Evolutionary conservation across 2,113 vertebrate genomes (phyloP).

Genomic region (Perca schrenkii): DNA sequence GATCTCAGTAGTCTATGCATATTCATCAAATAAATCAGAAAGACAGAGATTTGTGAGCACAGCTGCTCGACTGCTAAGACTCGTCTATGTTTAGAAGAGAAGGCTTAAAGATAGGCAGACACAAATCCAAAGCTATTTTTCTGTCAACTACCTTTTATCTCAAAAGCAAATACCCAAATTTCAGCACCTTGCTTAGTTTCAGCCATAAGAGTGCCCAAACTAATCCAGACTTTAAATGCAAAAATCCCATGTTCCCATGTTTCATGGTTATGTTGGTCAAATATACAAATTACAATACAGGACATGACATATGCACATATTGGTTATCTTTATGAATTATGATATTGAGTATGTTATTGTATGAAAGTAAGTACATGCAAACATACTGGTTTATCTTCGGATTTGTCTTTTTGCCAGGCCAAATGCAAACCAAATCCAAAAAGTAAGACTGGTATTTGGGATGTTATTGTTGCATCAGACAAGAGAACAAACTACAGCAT

Average conservation of each 20-base stretch:
- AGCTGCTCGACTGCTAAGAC: conserved; percentile 36
- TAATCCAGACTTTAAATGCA: conserved; percentile 1
- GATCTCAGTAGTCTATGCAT: conserved; percentile 53
- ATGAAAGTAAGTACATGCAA: neutral
- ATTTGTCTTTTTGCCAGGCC: neutral
- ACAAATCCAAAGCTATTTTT: conserved; percentile 40
- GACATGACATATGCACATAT: neutral
- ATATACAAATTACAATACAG: neutral
- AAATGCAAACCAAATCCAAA: neutral
- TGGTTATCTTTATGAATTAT: neutral
- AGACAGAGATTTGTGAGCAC: conserved; percentile 26
- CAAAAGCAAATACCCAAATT: conserved; percentile 11
- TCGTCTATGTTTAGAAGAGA: conserved; percentile 16
- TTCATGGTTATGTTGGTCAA: neutral
- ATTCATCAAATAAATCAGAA: conserved; percentile 52
- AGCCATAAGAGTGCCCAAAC: neutral
- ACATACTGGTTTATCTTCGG: neutral
- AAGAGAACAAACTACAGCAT: neutral
- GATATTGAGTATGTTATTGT: neutral
- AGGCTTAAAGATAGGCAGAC: conserved; percentile 7
- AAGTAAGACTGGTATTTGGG: neutral
- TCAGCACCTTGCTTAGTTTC: neutral
- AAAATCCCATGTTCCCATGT: neutral
- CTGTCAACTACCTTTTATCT: conserved; percentile 16
- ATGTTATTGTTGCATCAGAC: conserved; percentile 20